A percentile compares a stretch with the other conserved stretches of the same genome.
Evolutionary conservation across 2,888 invertebrate species (phyloP).

Genomic region (Isotomurus palustris): DNA sequence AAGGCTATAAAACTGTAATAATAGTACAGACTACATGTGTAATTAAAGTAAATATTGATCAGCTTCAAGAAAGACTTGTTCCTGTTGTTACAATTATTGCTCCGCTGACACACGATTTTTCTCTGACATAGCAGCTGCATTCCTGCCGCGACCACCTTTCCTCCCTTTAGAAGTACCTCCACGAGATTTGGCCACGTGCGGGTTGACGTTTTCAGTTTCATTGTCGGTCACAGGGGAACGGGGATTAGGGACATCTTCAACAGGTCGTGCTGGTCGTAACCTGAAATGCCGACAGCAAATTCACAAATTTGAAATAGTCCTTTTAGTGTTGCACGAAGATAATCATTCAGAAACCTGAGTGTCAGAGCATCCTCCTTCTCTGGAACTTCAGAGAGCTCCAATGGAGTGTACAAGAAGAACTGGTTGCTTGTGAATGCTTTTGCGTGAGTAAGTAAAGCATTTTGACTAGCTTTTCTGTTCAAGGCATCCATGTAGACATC

Average conservation of each 20-base stretch:
- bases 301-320: no score
- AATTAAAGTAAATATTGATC: no score
- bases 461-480: slow-evolving; percentile 72
- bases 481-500: slow-evolving; percentile 94
- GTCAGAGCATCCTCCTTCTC: slow-evolving; percentile 57
- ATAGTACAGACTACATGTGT: no score
- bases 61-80: no score
- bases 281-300: no score
- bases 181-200: no score
- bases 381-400: slow-evolving; percentile 62
- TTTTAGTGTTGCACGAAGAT: background rate
- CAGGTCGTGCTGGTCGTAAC: background rate
- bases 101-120: no score
- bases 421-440: slow-evolving; percentile 63
- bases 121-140: no score
- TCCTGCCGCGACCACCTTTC: background rate
- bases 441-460: slow-evolving; percentile 72
- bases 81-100: no score
- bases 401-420: slow-evolving; percentile 86
- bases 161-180: no score
- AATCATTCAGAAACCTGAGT: slow-evolving; percentile 56
- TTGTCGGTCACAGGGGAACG: background rate
- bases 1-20: no score
- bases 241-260: background rate
- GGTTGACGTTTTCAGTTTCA: slow-evolving; percentile 9